Evolutionary conservation across 1,140 invertebrate species (phyloP), one percentile per base, ranked within the genome.

Genomic region (Sinonovacula constricta): DNA sequence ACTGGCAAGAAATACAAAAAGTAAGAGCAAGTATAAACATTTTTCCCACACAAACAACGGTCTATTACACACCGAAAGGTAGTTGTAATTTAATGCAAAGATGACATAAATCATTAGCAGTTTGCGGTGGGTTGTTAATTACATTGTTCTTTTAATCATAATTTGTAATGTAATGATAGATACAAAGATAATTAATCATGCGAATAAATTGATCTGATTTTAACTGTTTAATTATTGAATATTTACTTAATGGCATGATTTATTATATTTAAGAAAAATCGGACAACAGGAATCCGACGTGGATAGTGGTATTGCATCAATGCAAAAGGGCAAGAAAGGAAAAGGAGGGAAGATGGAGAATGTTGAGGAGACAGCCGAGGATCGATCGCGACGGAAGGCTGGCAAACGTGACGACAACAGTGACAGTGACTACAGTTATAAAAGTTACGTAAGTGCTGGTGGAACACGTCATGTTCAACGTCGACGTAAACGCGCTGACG

Each of bases 1-100:
- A 91, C 90, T 4, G 90, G 90, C 3, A 91, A 91, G 66, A 90
- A 89, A 66, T 90, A 88, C 69, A 91, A 88, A 85, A 91, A 88
- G 90, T 90, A 87, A 83, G 86, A 53, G 54, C 24, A 34, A 12
- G 18, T 14, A n/a, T n/a, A n/a, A n/a, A n/a, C n/a, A n/a, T n/a
- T n/a, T n/a, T n/a, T n/a, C n/a, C n/a, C n/a, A n/a, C n/a, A n/a
- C n/a, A n/a, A n/a, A n/a, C n/a, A n/a, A n/a, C n/a, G n/a, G n/a
- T n/a, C n/a, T n/a, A n/a, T n/a, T n/a, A n/a, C n/a, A n/a, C n/a
- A n/a, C n/a, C n/a, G n/a, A n/a, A n/a, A n/a, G n/a, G n/a, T n/a
- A n/a, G n/a, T n/a, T n/a, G n/a, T n/a, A n/a, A n/a, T n/a, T n/a
- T n/a, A n/a, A n/a, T n/a, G n/a, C n/a, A n/a, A n/a, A n/a, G n/a